Evolutionary conservation across 2,888 invertebrate species (phyloP).

Genomic region (Augochlorella aurata): DNA sequence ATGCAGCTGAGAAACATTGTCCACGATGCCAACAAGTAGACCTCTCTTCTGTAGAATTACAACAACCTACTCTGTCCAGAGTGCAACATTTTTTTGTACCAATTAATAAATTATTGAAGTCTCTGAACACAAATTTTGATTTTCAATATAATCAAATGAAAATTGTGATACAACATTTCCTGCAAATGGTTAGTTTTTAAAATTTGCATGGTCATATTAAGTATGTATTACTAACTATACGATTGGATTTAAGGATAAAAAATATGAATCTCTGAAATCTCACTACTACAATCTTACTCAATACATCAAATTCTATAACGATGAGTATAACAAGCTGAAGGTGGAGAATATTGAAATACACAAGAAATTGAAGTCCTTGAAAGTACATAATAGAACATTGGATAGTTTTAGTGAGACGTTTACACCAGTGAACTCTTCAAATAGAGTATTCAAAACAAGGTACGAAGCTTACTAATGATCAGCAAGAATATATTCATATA

Average conservation of each 20-base stretch:
- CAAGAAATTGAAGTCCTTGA: slow-evolving; percentile 24
- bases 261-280: slow-evolving; percentile 55
- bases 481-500: not conserved
- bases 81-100: slow-evolving; percentile 49
- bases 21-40: slow-evolving; percentile 45
- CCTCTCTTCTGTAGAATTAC: slow-evolving; percentile 37
- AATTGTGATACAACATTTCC: slow-evolving; percentile 51
- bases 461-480: not conserved
- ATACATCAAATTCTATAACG: slow-evolving; percentile 13
- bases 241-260: slow-evolving; percentile 59
- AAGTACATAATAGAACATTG: slow-evolving; percentile 10
- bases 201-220: not conserved
- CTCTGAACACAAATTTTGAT: slow-evolving; percentile 24
- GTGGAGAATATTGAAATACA: slow-evolving; percentile 2
- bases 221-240: not conserved
- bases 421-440: slow-evolving; percentile 11
- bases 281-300: slow-evolving; percentile 17
- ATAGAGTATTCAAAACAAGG: not conserved
- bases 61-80: slow-evolving; percentile 49
- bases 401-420: not conserved
- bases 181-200: slow-evolving; percentile 44
- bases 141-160: slow-evolving; percentile 53
- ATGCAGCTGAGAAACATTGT: slow-evolving; percentile 55
- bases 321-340: slow-evolving; percentile 44
- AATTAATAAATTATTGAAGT: slow-evolving; percentile 39